Percentiles rank a stretch among this genome's conserved stretches.
Conservation (phyloP, 2,888 invertebrate genomes). For the Ectemnius lituratus region DNA sequence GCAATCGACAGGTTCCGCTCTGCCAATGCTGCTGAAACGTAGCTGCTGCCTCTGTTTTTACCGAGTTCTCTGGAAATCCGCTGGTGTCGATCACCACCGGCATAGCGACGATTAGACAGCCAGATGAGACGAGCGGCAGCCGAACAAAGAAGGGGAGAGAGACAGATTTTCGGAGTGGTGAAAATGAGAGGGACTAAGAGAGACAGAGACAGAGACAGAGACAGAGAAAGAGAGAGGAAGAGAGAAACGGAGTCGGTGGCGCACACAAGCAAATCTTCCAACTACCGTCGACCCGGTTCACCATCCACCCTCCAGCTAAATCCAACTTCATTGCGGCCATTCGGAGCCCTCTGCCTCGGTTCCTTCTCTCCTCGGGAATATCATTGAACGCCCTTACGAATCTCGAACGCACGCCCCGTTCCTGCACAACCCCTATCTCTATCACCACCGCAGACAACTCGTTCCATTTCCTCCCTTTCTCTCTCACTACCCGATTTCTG, state of each 20-base stretch:
- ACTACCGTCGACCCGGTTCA: conserved; percentile 55
- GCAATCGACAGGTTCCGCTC: conserved; percentile 30
- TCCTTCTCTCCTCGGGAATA: conserved; percentile 60
- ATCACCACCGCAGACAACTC: conserved; percentile 2
- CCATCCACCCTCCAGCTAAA: conserved; percentile 64
- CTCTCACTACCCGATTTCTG: conserved; percentile 7
- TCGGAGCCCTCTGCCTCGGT: conserved; percentile 56
- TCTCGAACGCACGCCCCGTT: conserved; percentile 58
- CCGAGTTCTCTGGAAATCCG: neutral
- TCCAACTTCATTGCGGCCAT: conserved; percentile 68
- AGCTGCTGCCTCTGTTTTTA: conserved; percentile 5
- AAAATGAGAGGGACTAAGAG: conserved; percentile 9
- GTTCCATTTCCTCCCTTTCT: conserved; percentile 20
- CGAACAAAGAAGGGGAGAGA: conserved; percentile 1
- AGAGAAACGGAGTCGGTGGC: conserved; percentile 36
- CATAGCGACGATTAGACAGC: conserved; percentile 4
- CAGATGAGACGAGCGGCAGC: neutral
- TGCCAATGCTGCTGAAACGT: neutral
- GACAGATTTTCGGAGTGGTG: neutral
- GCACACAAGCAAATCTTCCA: conserved; percentile 56
- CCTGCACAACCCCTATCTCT: neutral
- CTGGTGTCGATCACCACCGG: conserved; percentile 4
- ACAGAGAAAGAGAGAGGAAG: conserved; percentile 46
- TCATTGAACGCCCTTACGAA: conserved; percentile 66
- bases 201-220: conserved; percentile 20